A percentile compares a stretch with the other conserved stretches of the same genome.
Evolutionary conservation across 2,797 vertebrate species (phyloP).

Genomic region (Apogon hyalosoma): DNA sequence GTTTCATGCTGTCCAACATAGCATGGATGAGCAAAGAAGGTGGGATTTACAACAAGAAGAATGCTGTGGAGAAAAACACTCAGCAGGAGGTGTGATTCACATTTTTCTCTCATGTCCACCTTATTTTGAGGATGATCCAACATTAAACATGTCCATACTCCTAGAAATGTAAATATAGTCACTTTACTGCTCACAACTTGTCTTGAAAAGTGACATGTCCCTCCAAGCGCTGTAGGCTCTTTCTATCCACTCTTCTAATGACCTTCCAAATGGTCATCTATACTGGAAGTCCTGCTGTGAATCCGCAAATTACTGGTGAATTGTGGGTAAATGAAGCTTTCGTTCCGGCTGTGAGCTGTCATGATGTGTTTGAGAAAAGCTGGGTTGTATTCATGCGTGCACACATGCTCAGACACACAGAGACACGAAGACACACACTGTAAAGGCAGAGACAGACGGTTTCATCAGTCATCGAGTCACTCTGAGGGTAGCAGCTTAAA

Average conservation of each 20-base stretch:
- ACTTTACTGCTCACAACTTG: constrained; percentile 22
- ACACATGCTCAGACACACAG: constrained; percentile 53
- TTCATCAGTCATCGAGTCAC: constrained; percentile 72
- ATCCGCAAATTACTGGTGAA: constrained; percentile 74
- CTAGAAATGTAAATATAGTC: constrained; percentile 42
- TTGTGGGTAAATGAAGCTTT: constrained; percentile 81
- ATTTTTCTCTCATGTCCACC: constrained; percentile 14
- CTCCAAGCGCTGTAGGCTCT: constrained; percentile 20
- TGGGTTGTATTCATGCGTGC: constrained; percentile 67
- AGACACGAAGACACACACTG: constrained; percentile 18
- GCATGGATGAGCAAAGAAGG: constrained; percentile 2
- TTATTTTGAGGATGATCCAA: constrained; percentile 35
- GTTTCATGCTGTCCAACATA: constrained; percentile 1
- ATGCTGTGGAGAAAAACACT: constrained; percentile 36
- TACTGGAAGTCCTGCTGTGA: constrained; percentile 64
- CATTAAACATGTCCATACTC: constrained; percentile 42
- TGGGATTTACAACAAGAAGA: constrained; percentile 20
- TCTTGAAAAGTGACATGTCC: constrained; percentile 15
- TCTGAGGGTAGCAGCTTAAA: constrained; percentile 68
- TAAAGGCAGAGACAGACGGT: constrained; percentile 43
- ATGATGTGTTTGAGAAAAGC: constrained; percentile 74
- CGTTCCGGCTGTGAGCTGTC: constrained; percentile 80
- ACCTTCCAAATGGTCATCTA: constrained; percentile 77
- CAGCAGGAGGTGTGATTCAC: constrained; percentile 35
- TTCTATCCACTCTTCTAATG: constrained; percentile 56